Evolutionary conservation across 2,888 invertebrate species (phyloP), one percentile per base, ranked within the genome.

Genomic region (Diadegma fenestrale): DNA sequence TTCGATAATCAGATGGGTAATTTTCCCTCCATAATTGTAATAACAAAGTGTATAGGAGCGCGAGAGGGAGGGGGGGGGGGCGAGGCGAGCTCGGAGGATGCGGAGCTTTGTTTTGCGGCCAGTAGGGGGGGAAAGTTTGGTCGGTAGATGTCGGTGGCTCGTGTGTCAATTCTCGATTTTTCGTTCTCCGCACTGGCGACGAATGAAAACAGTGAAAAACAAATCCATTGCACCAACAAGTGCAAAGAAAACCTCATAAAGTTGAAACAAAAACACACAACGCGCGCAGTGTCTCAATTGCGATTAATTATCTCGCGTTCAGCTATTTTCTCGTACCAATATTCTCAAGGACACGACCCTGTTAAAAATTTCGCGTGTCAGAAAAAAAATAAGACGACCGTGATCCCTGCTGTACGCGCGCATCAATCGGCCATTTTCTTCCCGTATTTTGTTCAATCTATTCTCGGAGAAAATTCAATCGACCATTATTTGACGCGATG

Each of bases 1-100:
- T 79, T 82, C 71, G 64, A 76, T 71, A 79, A 82, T 85, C 63
- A 48, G 69, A 71, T 73, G 63, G 64, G 66, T 71, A 54, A 85
- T 78, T 69, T 54, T 73, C 54, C 54, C 78, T 68, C 69, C 45
- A 58, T 33, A 19, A 43, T 54, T 68, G 54, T 77, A 14, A 73
- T 61, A 41, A 26, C 19, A 54, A 71, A 33, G 66, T 22, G 43
- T 17, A 17, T 26, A 26, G 10, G 14, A 68, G 5, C 19, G n/a
- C 10, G 66, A 19, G 6, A 43, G 41, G 14, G 26, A 43, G 5
- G 14, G 43, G 45, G 30, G 30, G 45, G 8, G 45, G 17, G 68
- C 30, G 41, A 69, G 45, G 3, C 1, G n/a, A 69, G 26, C 14
- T 68, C 45, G 45, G 22, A 68, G 19, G 45, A 68, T 45, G 43